phyloP scores from a whole-genome alignment of 37 sponge, comb jelly and placozoan species.

The Chondrilla cf. caribensis region DNA sequence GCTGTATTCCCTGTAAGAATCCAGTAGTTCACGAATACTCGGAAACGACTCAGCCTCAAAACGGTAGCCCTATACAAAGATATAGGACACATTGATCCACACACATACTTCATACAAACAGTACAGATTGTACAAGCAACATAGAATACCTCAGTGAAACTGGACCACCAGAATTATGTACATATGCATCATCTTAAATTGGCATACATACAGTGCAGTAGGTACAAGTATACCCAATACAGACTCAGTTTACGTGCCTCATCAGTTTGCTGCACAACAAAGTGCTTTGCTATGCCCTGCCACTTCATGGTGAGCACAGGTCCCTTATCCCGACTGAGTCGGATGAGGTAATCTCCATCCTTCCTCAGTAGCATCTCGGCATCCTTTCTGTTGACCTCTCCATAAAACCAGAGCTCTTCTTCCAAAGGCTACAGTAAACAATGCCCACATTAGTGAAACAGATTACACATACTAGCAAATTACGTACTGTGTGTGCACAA shows the following conservation, averaged over 20 bases:
- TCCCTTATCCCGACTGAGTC: conserved; percentile 56
- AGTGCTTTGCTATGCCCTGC: conserved; percentile 60
- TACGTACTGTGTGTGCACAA: neutral
- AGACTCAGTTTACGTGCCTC: too few species aligned
- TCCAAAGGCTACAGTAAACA: conserved; percentile 52
- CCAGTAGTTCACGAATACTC: conserved; percentile 51
- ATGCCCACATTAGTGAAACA: neutral
- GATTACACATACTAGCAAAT: neutral
- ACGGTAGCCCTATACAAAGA: conserved; percentile 26
- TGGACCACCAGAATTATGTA: too few species aligned
- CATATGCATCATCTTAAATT: too few species aligned
- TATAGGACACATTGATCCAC: too few species aligned
- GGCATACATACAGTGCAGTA: too few species aligned
- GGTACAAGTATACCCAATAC: too few species aligned
- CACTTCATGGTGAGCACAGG: conserved; percentile 75
- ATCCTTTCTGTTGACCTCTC: conserved; percentile 66
- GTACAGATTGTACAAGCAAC: too few species aligned
- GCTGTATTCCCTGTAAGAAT: conserved; percentile 40
- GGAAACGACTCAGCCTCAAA: conserved; percentile 67
- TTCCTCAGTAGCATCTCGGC: conserved; percentile 78
- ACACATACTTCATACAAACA: too few species aligned
- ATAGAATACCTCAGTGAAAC: too few species aligned
- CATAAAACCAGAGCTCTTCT: conserved; percentile 86
- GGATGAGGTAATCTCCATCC: conserved; percentile 86
- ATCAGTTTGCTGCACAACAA: conserved; percentile 75